These are phyloP conservation scores for Vanessa tameamea DNA, from an alignment of 1,140 invertebrate genomes.

Conservation along the genomic window DNA sequence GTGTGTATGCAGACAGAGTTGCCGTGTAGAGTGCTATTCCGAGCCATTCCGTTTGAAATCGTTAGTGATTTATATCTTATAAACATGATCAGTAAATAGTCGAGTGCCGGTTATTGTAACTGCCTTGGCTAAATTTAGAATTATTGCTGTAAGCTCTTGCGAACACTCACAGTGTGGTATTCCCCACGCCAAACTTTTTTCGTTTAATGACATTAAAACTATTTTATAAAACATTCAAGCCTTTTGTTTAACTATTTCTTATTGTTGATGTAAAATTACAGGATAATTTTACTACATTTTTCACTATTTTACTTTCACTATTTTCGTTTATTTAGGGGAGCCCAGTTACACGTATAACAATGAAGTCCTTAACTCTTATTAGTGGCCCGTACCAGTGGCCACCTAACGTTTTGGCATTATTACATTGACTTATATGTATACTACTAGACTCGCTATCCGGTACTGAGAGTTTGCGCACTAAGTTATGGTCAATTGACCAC, in stretches of 20 bases:
- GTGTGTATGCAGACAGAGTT: constrained; percentile 7
- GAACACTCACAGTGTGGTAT: constrained; percentile 28
- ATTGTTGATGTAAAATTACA: too few species aligned
- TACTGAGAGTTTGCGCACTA: too few species aligned
- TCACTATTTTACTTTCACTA: too few species aligned
- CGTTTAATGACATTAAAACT: not conserved
- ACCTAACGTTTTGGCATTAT: too few species aligned
- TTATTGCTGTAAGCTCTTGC: constrained; percentile 50
- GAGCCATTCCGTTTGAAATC: constrained; percentile 52
- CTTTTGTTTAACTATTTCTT: not conserved
- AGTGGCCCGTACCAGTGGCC: too few species aligned
- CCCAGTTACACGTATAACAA: too few species aligned
- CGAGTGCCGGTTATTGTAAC: constrained; percentile 64
- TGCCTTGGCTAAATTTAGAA: constrained; percentile 61
- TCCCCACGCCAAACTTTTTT: constrained; percentile 1
- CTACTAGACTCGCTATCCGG: too few species aligned
- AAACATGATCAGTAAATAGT: constrained; percentile 75
- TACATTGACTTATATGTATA: too few species aligned
- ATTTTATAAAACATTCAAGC: not conserved
- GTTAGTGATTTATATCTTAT: constrained; percentile 71
- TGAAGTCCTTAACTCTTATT: too few species aligned
- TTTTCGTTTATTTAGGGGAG: too few species aligned
- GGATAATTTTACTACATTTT: too few species aligned
- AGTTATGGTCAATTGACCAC: too few species aligned
- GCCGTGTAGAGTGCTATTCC: constrained; percentile 48